Base-by-base conservation (phyloP, 37 sponge, comb jelly and placozoan species). In the Diacarnus erythraeanus region DNA sequence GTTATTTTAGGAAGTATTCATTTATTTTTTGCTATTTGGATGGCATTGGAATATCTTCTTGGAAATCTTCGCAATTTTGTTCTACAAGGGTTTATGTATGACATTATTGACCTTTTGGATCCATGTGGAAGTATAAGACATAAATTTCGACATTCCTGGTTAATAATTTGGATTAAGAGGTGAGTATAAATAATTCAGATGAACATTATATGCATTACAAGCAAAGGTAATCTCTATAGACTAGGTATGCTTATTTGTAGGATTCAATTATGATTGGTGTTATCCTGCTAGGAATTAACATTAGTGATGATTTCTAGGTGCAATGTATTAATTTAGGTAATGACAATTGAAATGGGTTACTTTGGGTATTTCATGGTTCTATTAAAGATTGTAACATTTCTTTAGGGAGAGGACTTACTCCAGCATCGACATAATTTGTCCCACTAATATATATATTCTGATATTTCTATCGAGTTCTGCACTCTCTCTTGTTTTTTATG, bases 1-100 rank as follows among this genome's bases (percentile, higher is more conserved):
- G n/a, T n/a, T n/a, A n/a, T n/a, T n/a, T n/a, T n/a, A n/a, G 91
- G 91, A 43, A 73, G 59, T 12, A 17, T 86, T 26, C 91, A 90
- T 44, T 42, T 90, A 5, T 2, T 85, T 29, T 44, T 85, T 26
- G 37, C 79, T 2, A 35, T 85, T 41, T 79, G 69, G 64, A 60
- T 86, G 79, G 64, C 81, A 9, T 21, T 81, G 9, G 64, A 85
- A 23, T 90, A 84, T 66, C 77, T 83, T 59, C 27, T 85, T 42
- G 71, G 69, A 43, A 90, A 85, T 68, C 60, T 41, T 57, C 65
- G 70, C 21, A 80, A 90, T 79, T 90, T 90, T 54, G 29, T 38
- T 33, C 56, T 90, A 21, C 82, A 75, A 2, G 42, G 27, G 3
- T 75, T 38, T 34, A 18, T 81, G 57, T 72, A 70, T 34, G 20